phyloP scores from a whole-genome alignment of 92 coral and sea anemone genomes.

The Hydrozoanthus gracilis region DNA sequence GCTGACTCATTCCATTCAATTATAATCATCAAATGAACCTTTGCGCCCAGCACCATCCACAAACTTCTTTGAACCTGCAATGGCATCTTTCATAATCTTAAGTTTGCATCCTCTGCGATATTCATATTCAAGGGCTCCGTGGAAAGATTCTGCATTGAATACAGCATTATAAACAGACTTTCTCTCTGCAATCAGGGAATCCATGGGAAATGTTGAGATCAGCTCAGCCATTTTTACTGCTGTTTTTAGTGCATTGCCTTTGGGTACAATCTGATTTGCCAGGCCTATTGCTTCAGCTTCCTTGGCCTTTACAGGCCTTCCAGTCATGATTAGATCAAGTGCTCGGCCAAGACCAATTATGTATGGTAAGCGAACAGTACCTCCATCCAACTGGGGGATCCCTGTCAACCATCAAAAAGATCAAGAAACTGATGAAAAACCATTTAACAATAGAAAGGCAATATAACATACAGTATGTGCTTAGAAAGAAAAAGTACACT shows the following conservation, averaged over 20 bases:
- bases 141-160: constrained; percentile 81
- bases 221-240: constrained; percentile 72
- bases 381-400: constrained; percentile 90
- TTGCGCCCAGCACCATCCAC: constrained; percentile 82
- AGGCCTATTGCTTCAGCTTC: constrained; percentile 84
- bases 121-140: constrained; percentile 86
- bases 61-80: constrained; percentile 81
- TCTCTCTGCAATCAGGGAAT: constrained; percentile 78
- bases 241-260: constrained; percentile 75
- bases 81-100: constrained; percentile 67
- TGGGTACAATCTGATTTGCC: constrained; percentile 86
- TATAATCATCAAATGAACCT: constrained; percentile 85
- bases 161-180: constrained; percentile 79
- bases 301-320: constrained; percentile 82
- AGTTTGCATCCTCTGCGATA: constrained; percentile 71
- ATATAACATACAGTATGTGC: no score
- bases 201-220: constrained; percentile 78
- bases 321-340: constrained; percentile 88
- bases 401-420: constrained; percentile 50
- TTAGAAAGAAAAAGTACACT: no score
- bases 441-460: background rate
- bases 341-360: constrained; percentile 93
- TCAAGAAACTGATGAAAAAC: background rate
- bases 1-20: background rate
- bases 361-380: constrained; percentile 85